These are phyloP conservation scores for Valencia hispanica DNA, from an alignment of 2,797 vertebrate genomes.

Conservation along the genomic window DNA sequence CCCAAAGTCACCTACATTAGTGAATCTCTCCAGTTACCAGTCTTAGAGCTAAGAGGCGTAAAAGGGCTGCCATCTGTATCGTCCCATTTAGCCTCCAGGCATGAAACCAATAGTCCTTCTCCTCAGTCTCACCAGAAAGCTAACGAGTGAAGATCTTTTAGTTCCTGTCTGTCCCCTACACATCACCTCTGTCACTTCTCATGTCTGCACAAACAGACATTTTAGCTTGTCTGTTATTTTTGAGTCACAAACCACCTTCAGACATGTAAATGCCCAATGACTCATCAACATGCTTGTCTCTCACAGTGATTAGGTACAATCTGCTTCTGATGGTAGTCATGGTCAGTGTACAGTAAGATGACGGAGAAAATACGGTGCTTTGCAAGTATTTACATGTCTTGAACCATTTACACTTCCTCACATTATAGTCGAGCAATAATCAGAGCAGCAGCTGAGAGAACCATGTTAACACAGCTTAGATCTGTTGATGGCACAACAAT, in stretches of 20 bases:
- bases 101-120: not conserved
- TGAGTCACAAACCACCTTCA: slow-evolving; percentile 27
- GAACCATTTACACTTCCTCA: too few relatives aligned
- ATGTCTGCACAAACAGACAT: slow-evolving; percentile 41
- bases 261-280: slow-evolving; percentile 50
- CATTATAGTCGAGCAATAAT: too few relatives aligned
- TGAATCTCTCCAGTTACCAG: not conserved
- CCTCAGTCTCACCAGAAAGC: not conserved
- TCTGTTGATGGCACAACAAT: not conserved
- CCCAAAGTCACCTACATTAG: not conserved
- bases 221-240: slow-evolving; percentile 56
- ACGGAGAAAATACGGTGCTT: slow-evolving; percentile 6
- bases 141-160: not conserved
- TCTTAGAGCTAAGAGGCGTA: not conserved
- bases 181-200: slow-evolving; percentile 43
- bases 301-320: slow-evolving; percentile 51
- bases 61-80: not conserved
- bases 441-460: not conserved
- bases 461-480: not conserved
- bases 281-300: slow-evolving; percentile 56
- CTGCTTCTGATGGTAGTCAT: slow-evolving; percentile 33
- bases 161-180: slow-evolving; percentile 10
- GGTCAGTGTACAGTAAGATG: slow-evolving; percentile 19
- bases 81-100: slow-evolving; percentile 7
- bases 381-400: not conserved